phyloP scores from a whole-genome alignment of 2,888 invertebrate species.

The Abscondita cerata region DNA sequence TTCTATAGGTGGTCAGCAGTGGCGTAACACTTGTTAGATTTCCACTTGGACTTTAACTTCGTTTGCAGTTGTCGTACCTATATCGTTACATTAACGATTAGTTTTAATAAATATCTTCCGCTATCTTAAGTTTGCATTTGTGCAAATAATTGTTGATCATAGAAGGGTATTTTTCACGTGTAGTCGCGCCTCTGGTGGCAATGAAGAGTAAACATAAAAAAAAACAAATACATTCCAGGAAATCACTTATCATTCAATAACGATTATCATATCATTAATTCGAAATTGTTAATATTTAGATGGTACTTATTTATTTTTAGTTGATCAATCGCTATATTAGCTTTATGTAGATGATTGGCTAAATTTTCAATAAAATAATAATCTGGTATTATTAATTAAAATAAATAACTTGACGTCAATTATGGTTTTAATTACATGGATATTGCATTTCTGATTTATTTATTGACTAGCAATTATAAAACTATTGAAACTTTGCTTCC shows the following conservation, averaged over 20 bases:
- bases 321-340: not conserved
- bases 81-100: no score
- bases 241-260: conserved; percentile 29
- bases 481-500: conserved; percentile 43
- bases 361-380: conserved; percentile 33
- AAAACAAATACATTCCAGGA: conserved; percentile 39
- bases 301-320: conserved; percentile 14
- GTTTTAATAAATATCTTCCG: no score
- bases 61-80: no score
- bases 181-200: conserved; percentile 30
- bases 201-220: conserved; percentile 35
- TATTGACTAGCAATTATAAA: conserved; percentile 44
- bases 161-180: no score
- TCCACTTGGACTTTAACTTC: not conserved
- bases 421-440: conserved; percentile 40
- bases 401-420: conserved; percentile 44
- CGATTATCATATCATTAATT: conserved; percentile 28
- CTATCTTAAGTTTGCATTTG: no score
- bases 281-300: conserved; percentile 26
- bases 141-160: no score
- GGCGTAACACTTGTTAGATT: conserved; percentile 4
- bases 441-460: conserved; percentile 44
- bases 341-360: conserved; percentile 21
- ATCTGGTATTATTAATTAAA: conserved; percentile 39
- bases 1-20: conserved; percentile 29